These are phyloP conservation scores for Rousettus leschenaultii DNA, from an alignment of 2,113 vertebrate genomes.

Conservation along the genomic window DNA sequence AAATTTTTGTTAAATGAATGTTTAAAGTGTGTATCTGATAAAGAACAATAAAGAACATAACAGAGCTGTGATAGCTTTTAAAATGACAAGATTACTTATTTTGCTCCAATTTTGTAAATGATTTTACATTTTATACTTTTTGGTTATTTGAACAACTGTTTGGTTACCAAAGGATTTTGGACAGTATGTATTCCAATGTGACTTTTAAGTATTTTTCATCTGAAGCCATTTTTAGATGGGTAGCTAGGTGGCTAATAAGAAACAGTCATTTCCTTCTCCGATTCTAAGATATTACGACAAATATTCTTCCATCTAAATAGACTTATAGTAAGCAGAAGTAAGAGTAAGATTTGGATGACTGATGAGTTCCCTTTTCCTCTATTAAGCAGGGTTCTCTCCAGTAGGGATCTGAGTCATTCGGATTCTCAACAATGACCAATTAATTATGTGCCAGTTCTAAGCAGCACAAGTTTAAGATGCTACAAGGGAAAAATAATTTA, in stretches of 20 bases:
- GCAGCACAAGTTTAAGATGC: not conserved
- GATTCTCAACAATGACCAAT: conserved; percentile 9
- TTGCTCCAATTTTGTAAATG: not conserved
- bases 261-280: not conserved
- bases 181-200: not conserved
- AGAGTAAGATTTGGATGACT: not conserved
- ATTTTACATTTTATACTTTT: conserved; percentile 3
- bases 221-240: not conserved
- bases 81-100: not conserved
- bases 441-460: not conserved
- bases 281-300: not conserved
- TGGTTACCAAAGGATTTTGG: not conserved
- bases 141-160: not conserved
- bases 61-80: not conserved
- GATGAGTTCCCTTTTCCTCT: not conserved
- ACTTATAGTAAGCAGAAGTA: not conserved
- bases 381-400: not conserved
- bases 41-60: not conserved
- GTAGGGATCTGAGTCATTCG: not conserved
- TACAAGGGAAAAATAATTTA: not conserved
- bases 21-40: not conserved
- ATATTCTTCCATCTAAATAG: not conserved
- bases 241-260: not conserved
- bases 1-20: not conserved
- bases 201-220: conserved; percentile 34